Evolutionary conservation across 1,140 invertebrate species (phyloP).

Genomic region (Helicoverpa zea): DNA sequence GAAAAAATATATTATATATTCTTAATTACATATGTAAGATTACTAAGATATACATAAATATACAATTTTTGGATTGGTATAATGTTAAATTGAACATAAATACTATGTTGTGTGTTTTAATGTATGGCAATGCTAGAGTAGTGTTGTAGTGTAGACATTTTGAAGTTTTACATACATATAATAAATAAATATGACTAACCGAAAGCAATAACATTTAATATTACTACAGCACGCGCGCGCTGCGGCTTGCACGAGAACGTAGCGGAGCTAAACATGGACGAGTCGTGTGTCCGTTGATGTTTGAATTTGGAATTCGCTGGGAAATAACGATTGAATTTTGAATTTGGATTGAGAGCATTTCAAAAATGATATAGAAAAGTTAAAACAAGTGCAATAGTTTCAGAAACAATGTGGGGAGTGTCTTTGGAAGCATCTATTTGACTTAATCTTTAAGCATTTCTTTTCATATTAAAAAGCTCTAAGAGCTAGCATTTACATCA

Average conservation of each 20-base stretch:
- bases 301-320: background rate
- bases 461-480: constrained; percentile 25
- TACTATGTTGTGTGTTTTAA: constrained; percentile 83
- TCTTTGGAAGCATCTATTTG: background rate
- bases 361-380: background rate
- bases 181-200: constrained; percentile 82
- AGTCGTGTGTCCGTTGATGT: constrained; percentile 29
- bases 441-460: background rate
- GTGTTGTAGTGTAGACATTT: constrained; percentile 83
- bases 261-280: background rate
- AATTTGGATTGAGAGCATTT: background rate
- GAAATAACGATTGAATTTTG: background rate
- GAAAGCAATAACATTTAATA: constrained; percentile 84
- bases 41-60: constrained; percentile 83
- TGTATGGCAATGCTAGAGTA: constrained; percentile 84
- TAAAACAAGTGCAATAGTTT: background rate
- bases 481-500: constrained; percentile 8
- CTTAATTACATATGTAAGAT: constrained; percentile 70
- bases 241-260: constrained; percentile 57
- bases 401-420: background rate
- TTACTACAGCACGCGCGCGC: constrained; percentile 78
- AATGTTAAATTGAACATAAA: constrained; percentile 61
- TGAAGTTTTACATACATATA: constrained; percentile 84
- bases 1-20: constrained; percentile 69
- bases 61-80: constrained; percentile 85